Percentiles rank a stretch among this genome's conserved stretches.
Conservation (phyloP, 30 jellyfish, hydroid and myxozoan species). For the Aurelia aurita region DNA sequence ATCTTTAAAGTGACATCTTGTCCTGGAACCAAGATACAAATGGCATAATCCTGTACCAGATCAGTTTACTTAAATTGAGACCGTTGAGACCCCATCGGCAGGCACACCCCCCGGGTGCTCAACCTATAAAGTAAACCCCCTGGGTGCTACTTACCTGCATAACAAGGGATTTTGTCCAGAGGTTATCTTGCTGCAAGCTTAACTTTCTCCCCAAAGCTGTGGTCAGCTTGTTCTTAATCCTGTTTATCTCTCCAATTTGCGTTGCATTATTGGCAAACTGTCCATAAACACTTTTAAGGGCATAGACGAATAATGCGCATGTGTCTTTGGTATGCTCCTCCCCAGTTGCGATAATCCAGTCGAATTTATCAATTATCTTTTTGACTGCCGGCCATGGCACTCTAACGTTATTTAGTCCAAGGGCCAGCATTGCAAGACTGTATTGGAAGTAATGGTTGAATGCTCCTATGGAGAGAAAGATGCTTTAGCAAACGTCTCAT, state of each 20-base stretch:
- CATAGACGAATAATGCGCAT: slow-evolving; percentile 50
- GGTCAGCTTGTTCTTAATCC: background rate
- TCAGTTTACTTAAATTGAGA: no score
- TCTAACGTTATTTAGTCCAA: slow-evolving; percentile 38
- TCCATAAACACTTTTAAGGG: slow-evolving; percentile 30
- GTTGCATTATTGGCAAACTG: slow-evolving; percentile 16
- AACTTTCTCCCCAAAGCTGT: slow-evolving; percentile 38
- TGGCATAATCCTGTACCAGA: no score
- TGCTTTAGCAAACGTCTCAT: background rate
- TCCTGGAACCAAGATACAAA: no score
- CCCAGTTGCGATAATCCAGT: slow-evolving; percentile 37
- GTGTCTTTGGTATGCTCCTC: slow-evolving; percentile 55
- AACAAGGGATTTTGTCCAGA: slow-evolving; percentile 46
- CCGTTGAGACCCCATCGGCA: no score
- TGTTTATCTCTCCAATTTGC: background rate
- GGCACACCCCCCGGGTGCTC: no score
- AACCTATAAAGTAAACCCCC: no score
- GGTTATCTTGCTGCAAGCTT: slow-evolving; percentile 15
- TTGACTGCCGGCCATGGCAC: slow-evolving; percentile 38
- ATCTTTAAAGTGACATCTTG: no score
- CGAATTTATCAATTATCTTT: slow-evolving; percentile 8
- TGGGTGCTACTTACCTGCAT: slow-evolving; percentile 45
- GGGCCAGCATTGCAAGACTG: slow-evolving; percentile 41
- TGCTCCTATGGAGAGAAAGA: slow-evolving; percentile 7
- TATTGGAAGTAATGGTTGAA: slow-evolving; percentile 63